These are phyloP conservation scores for Hemistola chrysoprasaria DNA, from an alignment of 2,888 invertebrate genomes.

Conservation along the genomic window DNA sequence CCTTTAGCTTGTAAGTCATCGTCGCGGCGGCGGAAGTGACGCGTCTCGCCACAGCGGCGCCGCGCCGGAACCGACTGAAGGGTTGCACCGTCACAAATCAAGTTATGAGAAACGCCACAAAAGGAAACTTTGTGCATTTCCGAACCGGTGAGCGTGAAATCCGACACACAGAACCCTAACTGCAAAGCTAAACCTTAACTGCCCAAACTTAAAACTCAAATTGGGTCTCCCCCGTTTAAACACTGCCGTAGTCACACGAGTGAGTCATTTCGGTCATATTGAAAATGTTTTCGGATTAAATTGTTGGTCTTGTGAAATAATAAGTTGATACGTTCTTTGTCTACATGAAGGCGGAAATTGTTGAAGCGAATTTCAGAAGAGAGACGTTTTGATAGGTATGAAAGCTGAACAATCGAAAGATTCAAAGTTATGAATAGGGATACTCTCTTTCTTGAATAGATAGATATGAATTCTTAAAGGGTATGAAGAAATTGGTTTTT, in stretches of 20 bases:
- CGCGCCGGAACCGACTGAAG: constrained; percentile 73
- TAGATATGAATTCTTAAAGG: too few species aligned
- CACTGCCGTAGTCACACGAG: constrained; percentile 40
- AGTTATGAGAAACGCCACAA: constrained; percentile 80
- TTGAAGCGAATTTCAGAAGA: constrained; percentile 1
- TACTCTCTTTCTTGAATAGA: too few species aligned
- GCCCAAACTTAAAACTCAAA: constrained; percentile 35
- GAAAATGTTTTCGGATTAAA: constrained; percentile 50
- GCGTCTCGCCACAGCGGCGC: constrained; percentile 77
- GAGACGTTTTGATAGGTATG: not conserved
- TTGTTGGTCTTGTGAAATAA: constrained; percentile 37
- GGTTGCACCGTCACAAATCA: constrained; percentile 81
- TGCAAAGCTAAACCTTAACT: constrained; percentile 46
- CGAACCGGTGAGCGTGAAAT: constrained; percentile 76
- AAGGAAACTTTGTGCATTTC: constrained; percentile 82
- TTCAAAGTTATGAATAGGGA: not conserved
- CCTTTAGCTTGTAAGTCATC: constrained; percentile 5
- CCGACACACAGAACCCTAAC: constrained; percentile 43
- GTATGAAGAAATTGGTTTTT: too few species aligned
- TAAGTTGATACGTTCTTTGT: constrained; percentile 11
- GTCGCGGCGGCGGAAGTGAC: constrained; percentile 56
- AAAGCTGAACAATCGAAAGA: not conserved
- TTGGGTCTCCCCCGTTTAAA: constrained; percentile 7
- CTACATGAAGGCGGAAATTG: constrained; percentile 2
- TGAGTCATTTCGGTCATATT: constrained; percentile 50